Evolutionary conservation across 2,797 vertebrate species (phyloP), one percentile per base, ranked within the genome.

Genomic region (Myoxocephalus aenaeus): DNA sequence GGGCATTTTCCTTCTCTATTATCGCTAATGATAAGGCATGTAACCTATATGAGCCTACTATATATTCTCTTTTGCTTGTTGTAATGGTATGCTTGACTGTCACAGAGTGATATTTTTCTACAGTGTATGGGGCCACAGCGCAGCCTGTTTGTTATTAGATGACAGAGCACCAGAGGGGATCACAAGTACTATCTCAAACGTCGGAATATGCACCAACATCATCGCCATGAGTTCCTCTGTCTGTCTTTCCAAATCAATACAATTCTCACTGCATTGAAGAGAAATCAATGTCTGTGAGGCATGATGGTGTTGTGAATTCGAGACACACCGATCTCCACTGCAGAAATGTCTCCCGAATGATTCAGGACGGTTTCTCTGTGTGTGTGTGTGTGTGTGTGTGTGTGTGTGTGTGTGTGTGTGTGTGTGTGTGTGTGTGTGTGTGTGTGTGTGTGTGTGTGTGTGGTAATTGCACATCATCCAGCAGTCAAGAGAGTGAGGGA

Each of bases 321-420:
- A 89, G 87, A 90, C 91, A 81, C 86, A 85, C 72, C 56, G 40
- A 77, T 86, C 87, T 82, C 77, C 68, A 59, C 81, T 75, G 75
- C 80, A 86, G 75, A 89, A 89, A 90, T 74, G 83, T 88, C 91
- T 91, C 81, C 71, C 84, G 25, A 87, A 89, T 92, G 91, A 92
- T 84, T 90, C 89, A 87, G 81, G 86, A 80, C 15, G 54, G 83
- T 64, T 89, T 82, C 83, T 73, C 80, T 54, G 51, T 27, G 51
- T 54, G 53, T 54, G 53, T 54, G 51, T 25, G 12, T 25, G 51
- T 56, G 53, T 59, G 73, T 64, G 80, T 79, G 77, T 74, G 80
- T 54, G 51, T 27, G 51, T 54, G 53, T 54, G 53, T 54, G 51
- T 25, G 12, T 25, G 51, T 56, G 53, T 59, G 73, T 64, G 80